Evolutionary conservation across 1,140 invertebrate species (phyloP).

Genomic region (Steinernema feltiae): DNA sequence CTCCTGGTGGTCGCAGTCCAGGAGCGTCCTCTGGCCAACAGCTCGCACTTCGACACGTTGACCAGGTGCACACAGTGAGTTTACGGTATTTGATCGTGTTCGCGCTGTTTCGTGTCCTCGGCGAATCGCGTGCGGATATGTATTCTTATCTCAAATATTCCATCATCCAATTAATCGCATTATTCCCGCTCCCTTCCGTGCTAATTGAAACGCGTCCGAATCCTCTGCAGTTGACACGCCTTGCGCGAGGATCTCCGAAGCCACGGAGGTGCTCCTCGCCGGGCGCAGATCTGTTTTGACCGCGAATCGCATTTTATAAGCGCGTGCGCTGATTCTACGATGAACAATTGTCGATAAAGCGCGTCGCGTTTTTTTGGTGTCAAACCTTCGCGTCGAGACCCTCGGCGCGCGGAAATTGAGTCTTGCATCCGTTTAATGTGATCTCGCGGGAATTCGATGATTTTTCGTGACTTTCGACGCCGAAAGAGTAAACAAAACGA

Average conservation of each 20-base stretch:
- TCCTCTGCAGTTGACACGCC: neutral
- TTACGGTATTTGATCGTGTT: no score
- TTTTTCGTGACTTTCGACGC: no score
- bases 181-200: neutral
- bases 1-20: no score
- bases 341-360: neutral
- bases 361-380: neutral
- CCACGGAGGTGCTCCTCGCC: neutral
- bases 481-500: no score
- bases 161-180: conserved; percentile 1
- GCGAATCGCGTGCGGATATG: neutral
- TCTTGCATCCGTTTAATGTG: neutral
- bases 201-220: conserved; percentile 1
- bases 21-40: neutral
- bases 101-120: neutral
- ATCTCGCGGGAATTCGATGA: neutral
- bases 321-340: neutral
- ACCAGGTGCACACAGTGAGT: no score
- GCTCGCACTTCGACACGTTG: neutral
- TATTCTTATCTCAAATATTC: neutral
- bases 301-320: neutral
- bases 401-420: conserved; percentile 5
- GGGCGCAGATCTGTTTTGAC: neutral
- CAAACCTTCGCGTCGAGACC: no score
- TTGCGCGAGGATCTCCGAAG: neutral